These are phyloP conservation scores for Thelaira solivaga DNA, from an alignment of 2,888 invertebrate genomes.

Conservation along the genomic window DNA sequence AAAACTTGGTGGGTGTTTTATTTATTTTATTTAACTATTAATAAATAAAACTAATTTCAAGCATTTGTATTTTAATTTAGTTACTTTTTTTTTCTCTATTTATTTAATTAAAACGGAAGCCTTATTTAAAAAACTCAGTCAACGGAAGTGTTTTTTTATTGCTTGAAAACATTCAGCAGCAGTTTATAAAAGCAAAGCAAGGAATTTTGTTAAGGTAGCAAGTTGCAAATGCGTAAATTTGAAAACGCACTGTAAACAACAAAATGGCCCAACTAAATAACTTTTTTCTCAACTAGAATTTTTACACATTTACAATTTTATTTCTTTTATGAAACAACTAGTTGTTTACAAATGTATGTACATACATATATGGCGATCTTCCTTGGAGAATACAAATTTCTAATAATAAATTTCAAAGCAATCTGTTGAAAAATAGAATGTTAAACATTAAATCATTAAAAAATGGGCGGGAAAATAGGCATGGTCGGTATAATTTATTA, in stretches of 20 bases:
- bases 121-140: conserved; percentile 52
- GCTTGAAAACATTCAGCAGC: conserved; percentile 17
- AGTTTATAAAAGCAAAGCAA: neutral
- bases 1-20: conserved; percentile 34
- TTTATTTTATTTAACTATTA: conserved; percentile 11
- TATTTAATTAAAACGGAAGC: conserved; percentile 61
- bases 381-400: too few relatives aligned
- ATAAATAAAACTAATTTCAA: neutral
- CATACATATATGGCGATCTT: too few relatives aligned
- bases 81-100: neutral
- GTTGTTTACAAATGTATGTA: too few relatives aligned
- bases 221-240: conserved; percentile 20
- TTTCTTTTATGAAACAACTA: too few relatives aligned
- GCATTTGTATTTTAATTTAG: conserved; percentile 9
- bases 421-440: too few relatives aligned
- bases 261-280: too few relatives aligned
- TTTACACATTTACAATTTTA: too few relatives aligned
- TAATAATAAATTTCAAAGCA: too few relatives aligned
- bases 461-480: too few relatives aligned
- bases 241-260: conserved; percentile 9
- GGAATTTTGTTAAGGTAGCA: neutral
- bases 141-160: conserved; percentile 60
- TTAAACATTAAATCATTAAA: too few relatives aligned
- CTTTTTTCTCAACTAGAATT: too few relatives aligned
- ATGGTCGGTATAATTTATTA: too few relatives aligned